Evolutionary conservation across 2,888 invertebrate species (phyloP).

Genomic region (Sturmia bella): DNA sequence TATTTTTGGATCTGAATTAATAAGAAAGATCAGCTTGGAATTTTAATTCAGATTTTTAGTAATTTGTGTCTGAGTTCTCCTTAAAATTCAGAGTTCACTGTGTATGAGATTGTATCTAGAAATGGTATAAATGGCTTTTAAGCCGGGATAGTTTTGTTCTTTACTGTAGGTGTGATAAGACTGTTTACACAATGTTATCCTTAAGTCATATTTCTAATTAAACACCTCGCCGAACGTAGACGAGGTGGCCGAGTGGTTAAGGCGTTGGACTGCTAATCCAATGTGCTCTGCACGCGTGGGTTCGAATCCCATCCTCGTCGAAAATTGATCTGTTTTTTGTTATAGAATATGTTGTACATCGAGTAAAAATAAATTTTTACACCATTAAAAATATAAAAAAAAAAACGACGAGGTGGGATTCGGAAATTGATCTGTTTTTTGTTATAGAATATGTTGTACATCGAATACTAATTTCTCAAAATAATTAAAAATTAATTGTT

Average conservation of each 20-base stretch:
- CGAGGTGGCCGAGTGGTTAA: constrained; percentile 94
- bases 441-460: constrained; percentile 3
- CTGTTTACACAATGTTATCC: constrained; percentile 5
- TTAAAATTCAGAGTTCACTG: no score
- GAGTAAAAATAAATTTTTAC: neutral
- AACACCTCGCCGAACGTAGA: constrained; percentile 78
- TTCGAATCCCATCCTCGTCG: constrained; percentile 93
- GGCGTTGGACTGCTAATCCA: constrained; percentile 94
- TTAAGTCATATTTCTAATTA: neutral
- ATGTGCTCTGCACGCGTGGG: constrained; percentile 94
- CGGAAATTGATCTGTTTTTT: constrained; percentile 76
- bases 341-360: neutral
- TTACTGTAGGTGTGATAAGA: constrained; percentile 29
- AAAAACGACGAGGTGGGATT: constrained; percentile 72
- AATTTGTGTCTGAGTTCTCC: no score
- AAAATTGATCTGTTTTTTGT: neutral
- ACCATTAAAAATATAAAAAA: no score
- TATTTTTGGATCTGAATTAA: no score
- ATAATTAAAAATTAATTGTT: no score
- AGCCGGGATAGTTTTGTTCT: neutral
- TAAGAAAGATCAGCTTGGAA: no score
- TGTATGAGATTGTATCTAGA: no score
- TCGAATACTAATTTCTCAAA: no score
- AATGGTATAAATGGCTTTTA: no score
- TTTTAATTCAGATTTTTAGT: no score